Base-by-base conservation (phyloP, 2,113 vertebrate species). In the Odocoileus hemionus region DNA sequence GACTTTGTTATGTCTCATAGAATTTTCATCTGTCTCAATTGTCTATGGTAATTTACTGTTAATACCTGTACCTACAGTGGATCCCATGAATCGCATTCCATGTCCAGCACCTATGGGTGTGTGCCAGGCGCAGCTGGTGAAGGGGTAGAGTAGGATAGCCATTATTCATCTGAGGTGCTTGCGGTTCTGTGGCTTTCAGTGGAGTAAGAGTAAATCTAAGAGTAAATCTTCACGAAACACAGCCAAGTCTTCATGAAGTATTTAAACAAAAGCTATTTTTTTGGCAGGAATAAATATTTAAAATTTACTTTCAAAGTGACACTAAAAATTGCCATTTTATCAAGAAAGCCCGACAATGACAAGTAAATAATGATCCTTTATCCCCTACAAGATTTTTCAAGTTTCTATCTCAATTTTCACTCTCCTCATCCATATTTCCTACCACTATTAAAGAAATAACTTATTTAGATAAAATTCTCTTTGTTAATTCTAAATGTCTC, bases 251-350 rank as follows among this genome's bases (percentile, higher is more conserved):
- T 43, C 43, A 39, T 30, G 6, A 96, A n/a, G 14, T 30, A 60
- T 54, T 96, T 94, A 83, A 96, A 55, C n/a, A 79, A 13, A 61
- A 92, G 58, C 9, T 76, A 21, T 84, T 86, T 79, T 43, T 7
- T 12, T 12, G 47, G 19, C 50, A 60, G 7, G 54, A 86, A 16
- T 70, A 70, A 30, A 25, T 64, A 64, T 76, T 93, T 54, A 57
- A 58, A 50, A 91, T 88, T 85, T 33, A 14, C 17, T 55, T 39
- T 85, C 47, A 47, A 76, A 64, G 52, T 78, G 30, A 78, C n/a
- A 14, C n/a, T 61, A n/a, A 50, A 90, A 57, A 39, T 93, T 92
- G 85, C 58, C 30, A 50, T 85, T 67, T 70, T 70, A 8, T 87
- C 54, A 80, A 61, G 52, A 85, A 89, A 76, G 21, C 52, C 36